Percentiles rank a stretch among this genome's conserved stretches.
Evolutionary conservation across 2,888 invertebrate species (phyloP).

Genomic region (Timema podura): DNA sequence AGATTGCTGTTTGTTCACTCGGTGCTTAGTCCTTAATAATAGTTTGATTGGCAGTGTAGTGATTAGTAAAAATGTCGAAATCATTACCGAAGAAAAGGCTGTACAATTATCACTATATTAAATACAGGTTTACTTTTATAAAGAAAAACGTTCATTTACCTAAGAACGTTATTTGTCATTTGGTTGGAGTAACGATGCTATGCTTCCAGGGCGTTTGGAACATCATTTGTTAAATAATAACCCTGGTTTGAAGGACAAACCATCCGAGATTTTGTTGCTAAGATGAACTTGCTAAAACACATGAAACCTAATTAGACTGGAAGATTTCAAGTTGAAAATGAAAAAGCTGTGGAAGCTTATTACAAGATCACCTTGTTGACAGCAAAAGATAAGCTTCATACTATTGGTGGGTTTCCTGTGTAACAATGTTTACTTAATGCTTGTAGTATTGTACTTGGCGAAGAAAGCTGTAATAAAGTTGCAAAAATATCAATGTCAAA

Average conservation of each 20-base stretch:
- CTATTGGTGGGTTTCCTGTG: neutral
- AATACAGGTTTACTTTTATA: too few species aligned
- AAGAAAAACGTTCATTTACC: too few species aligned
- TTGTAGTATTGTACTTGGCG: too few species aligned
- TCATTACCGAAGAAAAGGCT: too few species aligned
- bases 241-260: constrained; percentile 10
- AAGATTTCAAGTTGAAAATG: too few species aligned
- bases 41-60: too few species aligned
- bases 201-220: constrained; percentile 7
- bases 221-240: constrained; percentile 6
- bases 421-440: neutral
- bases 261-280: constrained; percentile 4
- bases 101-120: too few species aligned
- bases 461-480: neutral
- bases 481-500: constrained; percentile 9
- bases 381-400: constrained; percentile 2
- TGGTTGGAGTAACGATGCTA: constrained; percentile 2
- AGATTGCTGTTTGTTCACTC: too few species aligned
- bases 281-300: neutral
- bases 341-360: neutral
- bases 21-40: too few species aligned
- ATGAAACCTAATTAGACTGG: neutral
- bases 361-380: neutral
- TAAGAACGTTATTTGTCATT: too few species aligned
- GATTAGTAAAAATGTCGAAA: too few species aligned